Conservation (phyloP, 2,113 vertebrate species). For the Petrocephalus zakoni region DNA sequence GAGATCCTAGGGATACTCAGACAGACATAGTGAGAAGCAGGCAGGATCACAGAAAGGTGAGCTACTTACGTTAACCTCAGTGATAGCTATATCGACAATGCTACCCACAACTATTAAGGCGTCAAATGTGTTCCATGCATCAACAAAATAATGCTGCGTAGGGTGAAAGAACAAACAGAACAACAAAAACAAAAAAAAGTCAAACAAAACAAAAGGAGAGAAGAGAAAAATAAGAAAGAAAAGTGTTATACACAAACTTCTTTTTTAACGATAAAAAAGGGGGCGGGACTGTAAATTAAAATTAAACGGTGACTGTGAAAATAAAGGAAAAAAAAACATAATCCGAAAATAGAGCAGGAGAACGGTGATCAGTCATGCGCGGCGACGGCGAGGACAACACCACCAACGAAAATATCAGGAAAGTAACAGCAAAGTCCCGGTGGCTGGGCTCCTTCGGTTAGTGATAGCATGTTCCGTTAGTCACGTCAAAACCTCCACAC, state of each 20-base stretch:
- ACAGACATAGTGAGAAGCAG: constrained; percentile 63
- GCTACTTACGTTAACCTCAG: constrained; percentile 99
- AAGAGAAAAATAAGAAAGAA: constrained; percentile 89
- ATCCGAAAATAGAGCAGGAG: constrained; percentile 51
- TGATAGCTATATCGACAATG: constrained; percentile 99
- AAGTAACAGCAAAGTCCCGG: constrained; percentile 28
- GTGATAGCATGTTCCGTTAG: constrained; percentile 36
- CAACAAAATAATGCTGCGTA: constrained; percentile 99
- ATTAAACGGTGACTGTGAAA: constrained; percentile 39
- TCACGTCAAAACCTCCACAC: constrained; percentile 24
- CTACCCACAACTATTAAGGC: constrained; percentile 99
- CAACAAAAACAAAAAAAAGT: constrained; percentile 50
- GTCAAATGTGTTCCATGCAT: constrained; percentile 99
- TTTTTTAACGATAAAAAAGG: constrained; percentile 40
- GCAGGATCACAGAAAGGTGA: constrained; percentile 81
- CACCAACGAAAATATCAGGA: constrained; percentile 44
- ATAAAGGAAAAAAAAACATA: constrained; percentile 40
- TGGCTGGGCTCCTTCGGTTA: constrained; percentile 32
- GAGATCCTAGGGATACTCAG: constrained; percentile 40
- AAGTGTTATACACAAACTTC: constrained; percentile 85
- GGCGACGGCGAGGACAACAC: constrained; percentile 49
- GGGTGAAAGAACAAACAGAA: constrained; percentile 52
- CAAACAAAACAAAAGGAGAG: constrained; percentile 63
- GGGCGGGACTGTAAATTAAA: constrained; percentile 25
- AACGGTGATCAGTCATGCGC: constrained; percentile 59